These are phyloP conservation scores for Tetraneura akinire DNA, from an alignment of 1,140 invertebrate species.

Conservation along the genomic window DNA sequence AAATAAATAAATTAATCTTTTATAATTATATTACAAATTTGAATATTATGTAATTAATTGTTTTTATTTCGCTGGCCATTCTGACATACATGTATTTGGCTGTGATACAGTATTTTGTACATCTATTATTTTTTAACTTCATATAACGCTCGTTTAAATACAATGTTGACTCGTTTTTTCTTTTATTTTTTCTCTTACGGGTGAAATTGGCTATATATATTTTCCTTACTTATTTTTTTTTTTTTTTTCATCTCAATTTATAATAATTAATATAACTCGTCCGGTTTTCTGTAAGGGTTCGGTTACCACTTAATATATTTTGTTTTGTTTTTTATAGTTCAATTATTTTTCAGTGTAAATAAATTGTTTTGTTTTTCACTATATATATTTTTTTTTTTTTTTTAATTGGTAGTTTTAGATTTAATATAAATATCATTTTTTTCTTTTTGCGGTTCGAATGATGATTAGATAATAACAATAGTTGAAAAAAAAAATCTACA, in stretches of 20 bases:
- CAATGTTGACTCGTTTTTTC: conserved; percentile 40
- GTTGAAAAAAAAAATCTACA: not conserved
- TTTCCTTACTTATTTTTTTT: conserved; percentile 7
- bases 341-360: conserved; percentile 42
- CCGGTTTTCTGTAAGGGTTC: conserved; percentile 46
- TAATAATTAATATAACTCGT: conserved; percentile 36
- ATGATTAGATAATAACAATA: conserved; percentile 1
- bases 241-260: conserved; percentile 42
- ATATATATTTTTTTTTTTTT: too few species aligned
- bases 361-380: conserved; percentile 25
- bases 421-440: not conserved
- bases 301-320: conserved; percentile 46
- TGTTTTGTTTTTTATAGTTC: conserved; percentile 36
- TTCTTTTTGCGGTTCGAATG: not conserved
- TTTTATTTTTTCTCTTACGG: conserved; percentile 20
- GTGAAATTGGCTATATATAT: conserved; percentile 16
- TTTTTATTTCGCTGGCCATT: conserved; percentile 48
- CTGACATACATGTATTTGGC: conserved; percentile 47
- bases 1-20: conserved; percentile 22
- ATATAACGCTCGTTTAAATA: conserved; percentile 35
- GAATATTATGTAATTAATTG: conserved; percentile 44
- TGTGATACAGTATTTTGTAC: conserved; percentile 50
- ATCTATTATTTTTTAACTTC: conserved; percentile 46
- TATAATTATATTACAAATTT: conserved; percentile 36
- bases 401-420: not conserved